A percentile compares a stretch with the other conserved stretches of the same genome.
Conservation (phyloP, 2,797 vertebrate genomes). For the Oreortyx pictus region DNA sequence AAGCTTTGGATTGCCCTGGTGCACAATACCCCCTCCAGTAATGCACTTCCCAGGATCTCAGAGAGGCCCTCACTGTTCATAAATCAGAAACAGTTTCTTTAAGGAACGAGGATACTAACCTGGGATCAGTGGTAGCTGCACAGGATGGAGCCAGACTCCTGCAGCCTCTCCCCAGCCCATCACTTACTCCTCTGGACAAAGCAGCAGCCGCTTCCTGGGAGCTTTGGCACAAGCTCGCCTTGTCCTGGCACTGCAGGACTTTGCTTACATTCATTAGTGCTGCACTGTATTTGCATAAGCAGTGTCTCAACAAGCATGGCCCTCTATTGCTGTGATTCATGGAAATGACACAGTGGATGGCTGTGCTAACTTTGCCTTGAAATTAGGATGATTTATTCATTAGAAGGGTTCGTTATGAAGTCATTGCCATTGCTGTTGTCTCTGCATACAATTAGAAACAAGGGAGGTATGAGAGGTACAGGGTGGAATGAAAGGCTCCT, state of each 20-base stretch:
- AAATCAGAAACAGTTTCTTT: not conserved
- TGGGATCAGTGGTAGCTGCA: not conserved
- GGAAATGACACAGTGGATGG: not conserved
- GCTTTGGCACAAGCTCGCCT: constrained; percentile 28
- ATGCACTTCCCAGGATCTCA: not conserved
- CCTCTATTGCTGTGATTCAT: constrained; percentile 28
- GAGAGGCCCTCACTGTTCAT: not conserved
- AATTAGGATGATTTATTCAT: constrained; percentile 26
- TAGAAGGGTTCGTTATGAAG: not conserved
- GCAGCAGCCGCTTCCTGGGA: constrained; percentile 4
- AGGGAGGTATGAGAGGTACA: not conserved
- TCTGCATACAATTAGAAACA: not conserved
- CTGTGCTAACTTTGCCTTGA: not conserved
- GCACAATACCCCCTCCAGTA: not conserved
- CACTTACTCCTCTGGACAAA: not conserved
- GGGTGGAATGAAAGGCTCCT: not conserved
- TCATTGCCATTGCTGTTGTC: not conserved
- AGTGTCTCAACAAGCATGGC: not conserved
- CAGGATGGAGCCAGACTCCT: not conserved
- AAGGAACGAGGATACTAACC: not conserved
- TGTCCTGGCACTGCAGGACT: constrained; percentile 1
- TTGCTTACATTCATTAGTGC: constrained; percentile 41
- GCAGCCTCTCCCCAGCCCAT: not conserved
- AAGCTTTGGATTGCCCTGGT: not conserved
- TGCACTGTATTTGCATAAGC: constrained; percentile 8